Percentiles rank a stretch among this genome's conserved stretches.
These are phyloP conservation scores for Drosophila gunungcola DNA, from an alignment of 1,140 invertebrate genomes.

Conservation along the genomic window DNA sequence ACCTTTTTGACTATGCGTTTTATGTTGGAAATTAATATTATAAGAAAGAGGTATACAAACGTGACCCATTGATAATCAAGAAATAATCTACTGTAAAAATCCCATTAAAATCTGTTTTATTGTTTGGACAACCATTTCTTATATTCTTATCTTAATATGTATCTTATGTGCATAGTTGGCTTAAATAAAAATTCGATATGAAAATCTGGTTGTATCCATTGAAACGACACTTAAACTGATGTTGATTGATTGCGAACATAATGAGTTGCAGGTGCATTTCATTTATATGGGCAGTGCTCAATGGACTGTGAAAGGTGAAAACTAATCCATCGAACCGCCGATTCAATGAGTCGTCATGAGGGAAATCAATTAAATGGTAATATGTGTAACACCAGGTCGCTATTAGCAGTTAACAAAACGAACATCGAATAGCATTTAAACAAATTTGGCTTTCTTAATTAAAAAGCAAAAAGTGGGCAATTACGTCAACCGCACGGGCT, in stretches of 20 bases:
- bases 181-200: slow-evolving; percentile 16
- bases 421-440: slow-evolving; percentile 18
- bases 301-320: slow-evolving; percentile 35
- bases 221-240: slow-evolving; percentile 37
- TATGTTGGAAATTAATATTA: slow-evolving; percentile 16
- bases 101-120: slow-evolving; percentile 36
- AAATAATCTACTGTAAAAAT: slow-evolving; percentile 29
- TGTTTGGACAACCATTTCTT: slow-evolving; percentile 23
- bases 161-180: slow-evolving; percentile 14
- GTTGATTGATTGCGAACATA: slow-evolving; percentile 36
- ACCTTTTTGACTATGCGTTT: neutral
- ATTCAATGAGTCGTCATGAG: slow-evolving; percentile 20
- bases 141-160: slow-evolving; percentile 18
- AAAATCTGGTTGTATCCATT: slow-evolving; percentile 31
- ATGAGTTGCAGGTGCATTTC: slow-evolving; percentile 41
- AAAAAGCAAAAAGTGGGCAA: slow-evolving; percentile 15
- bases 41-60: slow-evolving; percentile 11
- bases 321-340: slow-evolving; percentile 29
- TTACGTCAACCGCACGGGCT: neutral
- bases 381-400: slow-evolving; percentile 24
- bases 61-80: slow-evolving; percentile 21
- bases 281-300: slow-evolving; percentile 7
- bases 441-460: slow-evolving; percentile 28
- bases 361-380: slow-evolving; percentile 48
- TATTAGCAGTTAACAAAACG: slow-evolving; percentile 16